Evolutionary conservation across 2,113 vertebrate genomes (phyloP), one percentile per base, ranked within the genome.

Genomic region (Pao palembangensis): DNA sequence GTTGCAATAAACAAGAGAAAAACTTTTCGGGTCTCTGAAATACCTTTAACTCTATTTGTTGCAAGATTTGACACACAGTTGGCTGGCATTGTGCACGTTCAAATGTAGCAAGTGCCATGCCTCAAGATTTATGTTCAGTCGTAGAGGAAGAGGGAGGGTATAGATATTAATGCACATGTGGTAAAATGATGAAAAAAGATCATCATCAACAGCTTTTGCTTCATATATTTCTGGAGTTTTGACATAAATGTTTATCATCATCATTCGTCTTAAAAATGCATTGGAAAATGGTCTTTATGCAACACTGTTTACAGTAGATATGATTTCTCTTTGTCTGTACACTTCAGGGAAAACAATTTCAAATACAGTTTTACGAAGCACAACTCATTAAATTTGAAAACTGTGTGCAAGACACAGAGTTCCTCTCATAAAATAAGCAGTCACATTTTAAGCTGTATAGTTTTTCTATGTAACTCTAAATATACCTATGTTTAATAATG

Each of bases 231-330:
- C 16, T 57, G 10, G 8, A 51, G 47, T 20, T 48, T 21, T 31
- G 11, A 42, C 1, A 62, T 53, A 64, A 60, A 59, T 14, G 1
- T 38, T 38, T 3, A 38, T 38, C 10, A 38, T 38, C n/a, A n/a
- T n/a, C n/a, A n/a, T n/a, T n/a, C 6, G 8, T 38, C 15, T n/a
- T 20, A 12, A 52, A 48, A 67, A 34, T 49, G 0, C 23, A 44
- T 2, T n/a, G 60, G 18, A 50, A 19, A 67, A 73, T 50, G 0
- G 49, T 55, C 20, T 82, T 78, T 67, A 83, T 75, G 78, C 7
- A 64, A 23, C 44, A 57, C 53, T 67, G 55, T 57, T 71, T 75
- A 78, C 58, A 78, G 5, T 58, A 28, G 55, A 69, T 53, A 18
- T 49, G 21, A 17, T 72, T 66, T 50, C 11, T n/a, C 17, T 17